Evolutionary conservation across 2,113 vertebrate genomes (phyloP).

Genomic region (Girardinichthys multiradiatus): DNA sequence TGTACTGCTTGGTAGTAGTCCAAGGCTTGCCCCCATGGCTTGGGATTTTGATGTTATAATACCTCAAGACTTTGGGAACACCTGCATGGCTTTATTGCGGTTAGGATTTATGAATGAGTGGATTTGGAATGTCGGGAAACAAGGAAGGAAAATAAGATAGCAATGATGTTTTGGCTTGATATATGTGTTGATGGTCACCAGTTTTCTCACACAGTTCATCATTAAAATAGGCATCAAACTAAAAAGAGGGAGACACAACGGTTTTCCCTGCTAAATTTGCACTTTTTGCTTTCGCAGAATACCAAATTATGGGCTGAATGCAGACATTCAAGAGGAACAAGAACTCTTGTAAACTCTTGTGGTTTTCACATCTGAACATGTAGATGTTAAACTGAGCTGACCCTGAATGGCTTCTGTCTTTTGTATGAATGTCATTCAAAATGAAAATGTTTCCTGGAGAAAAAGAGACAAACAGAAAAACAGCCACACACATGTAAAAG

Average conservation of each 20-base stretch:
- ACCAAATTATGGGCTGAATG: background rate
- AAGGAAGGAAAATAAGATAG: too few species aligned
- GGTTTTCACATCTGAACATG: background rate
- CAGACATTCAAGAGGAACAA: background rate
- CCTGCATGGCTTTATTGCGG: background rate
- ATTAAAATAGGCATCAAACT: background rate
- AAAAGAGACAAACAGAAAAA: background rate
- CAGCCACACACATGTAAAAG: background rate
- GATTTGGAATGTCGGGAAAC: too few species aligned
- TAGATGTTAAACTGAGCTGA: background rate
- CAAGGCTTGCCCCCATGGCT: constrained; percentile 26
- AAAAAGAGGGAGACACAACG: background rate
- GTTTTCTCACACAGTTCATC: background rate
- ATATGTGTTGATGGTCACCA: background rate
- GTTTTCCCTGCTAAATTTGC: background rate
- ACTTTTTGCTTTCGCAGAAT: background rate
- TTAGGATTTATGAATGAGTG: background rate
- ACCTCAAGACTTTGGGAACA: background rate
- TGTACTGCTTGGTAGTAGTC: constrained; percentile 16
- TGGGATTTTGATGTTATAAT: constrained; percentile 22
- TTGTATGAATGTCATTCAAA: background rate
- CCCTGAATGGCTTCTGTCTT: background rate
- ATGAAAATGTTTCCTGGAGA: background rate
- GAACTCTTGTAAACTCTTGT: too few species aligned
- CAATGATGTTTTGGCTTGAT: background rate